Percentiles rank a stretch among this genome's conserved stretches.
phyloP scores from a whole-genome alignment of 2,113 vertebrate genomes.

The Ranitomeya variabilis region DNA sequence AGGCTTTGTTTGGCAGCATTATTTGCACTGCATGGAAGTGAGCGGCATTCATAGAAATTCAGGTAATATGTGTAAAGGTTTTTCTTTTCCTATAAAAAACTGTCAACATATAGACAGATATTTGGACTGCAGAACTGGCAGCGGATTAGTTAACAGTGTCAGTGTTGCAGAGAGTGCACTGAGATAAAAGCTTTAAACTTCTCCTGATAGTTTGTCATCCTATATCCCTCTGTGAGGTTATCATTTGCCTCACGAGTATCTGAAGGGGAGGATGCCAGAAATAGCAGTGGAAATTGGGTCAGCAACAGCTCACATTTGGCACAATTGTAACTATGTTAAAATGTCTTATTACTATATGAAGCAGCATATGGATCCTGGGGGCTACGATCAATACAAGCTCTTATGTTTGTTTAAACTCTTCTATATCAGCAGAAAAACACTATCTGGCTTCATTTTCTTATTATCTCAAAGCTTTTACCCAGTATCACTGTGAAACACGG shows the following conservation, averaged over 20 bases:
- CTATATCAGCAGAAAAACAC: constrained; percentile 1
- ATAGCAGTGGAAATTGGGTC: constrained; percentile 47
- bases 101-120: not conserved
- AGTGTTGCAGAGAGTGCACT: not conserved
- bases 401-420: constrained; percentile 15
- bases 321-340: constrained; percentile 24
- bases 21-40: not conserved
- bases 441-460: not conserved
- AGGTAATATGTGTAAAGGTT: not conserved
- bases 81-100: not conserved
- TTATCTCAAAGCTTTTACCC: not conserved
- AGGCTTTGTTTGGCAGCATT: not conserved
- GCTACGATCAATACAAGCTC: not conserved
- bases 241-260: constrained; percentile 13
- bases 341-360: constrained; percentile 30
- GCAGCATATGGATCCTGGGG: not conserved
- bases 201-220: constrained; percentile 22
- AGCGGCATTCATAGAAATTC: not conserved
- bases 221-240: constrained; percentile 30
- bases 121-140: not conserved
- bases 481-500: not conserved
- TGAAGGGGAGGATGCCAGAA: constrained; percentile 33
- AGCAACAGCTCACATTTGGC: constrained; percentile 28
- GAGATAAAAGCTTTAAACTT: constrained; percentile 30
- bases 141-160: not conserved